Conservation (phyloP, 2,113 vertebrate species). For the Cavia porcellus region DNA sequence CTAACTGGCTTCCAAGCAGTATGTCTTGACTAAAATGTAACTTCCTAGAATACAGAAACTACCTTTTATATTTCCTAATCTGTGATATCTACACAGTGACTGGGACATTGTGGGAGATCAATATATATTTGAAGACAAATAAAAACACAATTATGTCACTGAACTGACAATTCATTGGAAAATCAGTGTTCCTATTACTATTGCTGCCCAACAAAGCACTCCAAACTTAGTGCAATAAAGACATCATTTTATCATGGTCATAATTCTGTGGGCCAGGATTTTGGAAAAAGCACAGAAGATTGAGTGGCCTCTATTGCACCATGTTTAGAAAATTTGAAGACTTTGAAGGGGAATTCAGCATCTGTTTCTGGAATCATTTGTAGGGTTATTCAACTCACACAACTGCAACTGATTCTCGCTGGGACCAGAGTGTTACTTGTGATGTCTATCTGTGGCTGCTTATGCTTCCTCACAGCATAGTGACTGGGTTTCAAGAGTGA, state of each 20-base stretch:
- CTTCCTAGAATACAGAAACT: neutral
- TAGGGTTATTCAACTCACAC: neutral
- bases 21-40: neutral
- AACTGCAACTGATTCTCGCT: neutral
- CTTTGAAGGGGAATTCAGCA: neutral
- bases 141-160: neutral
- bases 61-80: neutral
- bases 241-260: neutral
- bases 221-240: neutral
- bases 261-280: neutral
- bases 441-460: neutral
- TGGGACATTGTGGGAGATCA: neutral
- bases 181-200: neutral
- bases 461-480: slow-evolving; percentile 15
- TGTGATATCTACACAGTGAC: neutral
- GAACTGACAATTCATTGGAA: slow-evolving; percentile 19
- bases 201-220: neutral
- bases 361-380: neutral
- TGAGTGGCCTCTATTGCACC: neutral
- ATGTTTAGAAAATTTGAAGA: neutral
- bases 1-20: neutral
- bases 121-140: slow-evolving; percentile 9
- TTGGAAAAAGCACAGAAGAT: neutral
- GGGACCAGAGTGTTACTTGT: neutral
- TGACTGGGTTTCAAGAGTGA: slow-evolving; percentile 1